A percentile compares a stretch with the other conserved stretches of the same genome.
phyloP scores from a whole-genome alignment of 2,888 invertebrate genomes.

The Drosophila niveifrons region DNA sequence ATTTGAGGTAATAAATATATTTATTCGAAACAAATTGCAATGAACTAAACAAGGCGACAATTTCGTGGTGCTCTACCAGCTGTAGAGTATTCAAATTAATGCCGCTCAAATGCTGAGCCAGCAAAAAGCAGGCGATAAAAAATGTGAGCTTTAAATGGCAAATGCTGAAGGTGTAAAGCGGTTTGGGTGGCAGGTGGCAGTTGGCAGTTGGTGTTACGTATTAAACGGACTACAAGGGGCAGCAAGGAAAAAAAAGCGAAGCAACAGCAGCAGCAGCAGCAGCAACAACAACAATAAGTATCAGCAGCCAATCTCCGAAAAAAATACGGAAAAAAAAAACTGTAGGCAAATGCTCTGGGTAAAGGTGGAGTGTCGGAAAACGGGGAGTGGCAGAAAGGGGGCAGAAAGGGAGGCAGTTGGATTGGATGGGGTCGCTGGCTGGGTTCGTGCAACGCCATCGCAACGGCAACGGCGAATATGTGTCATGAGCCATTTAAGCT shows the following conservation, averaged over 20 bases:
- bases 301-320: slow-evolving; percentile 28
- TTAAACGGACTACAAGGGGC: slow-evolving; percentile 44
- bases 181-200: slow-evolving; percentile 1
- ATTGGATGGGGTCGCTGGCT: background rate
- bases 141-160: slow-evolving; percentile 60
- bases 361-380: background rate
- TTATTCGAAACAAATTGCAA: no score
- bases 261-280: slow-evolving; percentile 15
- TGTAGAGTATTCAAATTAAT: slow-evolving; percentile 57
- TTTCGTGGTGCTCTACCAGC: background rate
- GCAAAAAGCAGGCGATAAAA: slow-evolving; percentile 57
- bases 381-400: background rate
- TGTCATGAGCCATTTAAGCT: slow-evolving; percentile 84
- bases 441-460: slow-evolving; percentile 38
- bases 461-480: slow-evolving; percentile 66
- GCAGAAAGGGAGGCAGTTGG: background rate
- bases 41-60: background rate
- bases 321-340: slow-evolving; percentile 15
- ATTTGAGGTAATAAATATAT: no score
- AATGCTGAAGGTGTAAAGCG: slow-evolving; percentile 46
- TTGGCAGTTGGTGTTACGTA: slow-evolving; percentile 24
- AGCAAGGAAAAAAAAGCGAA: slow-evolving; percentile 5
- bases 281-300: slow-evolving; percentile 16
- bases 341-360: slow-evolving; percentile 41
- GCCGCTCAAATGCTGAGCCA: slow-evolving; percentile 58